Percentiles rank a stretch among this genome's conserved stretches.
phyloP scores from a whole-genome alignment of 2,888 invertebrate species.

The Dolichopus griseipennis region DNA sequence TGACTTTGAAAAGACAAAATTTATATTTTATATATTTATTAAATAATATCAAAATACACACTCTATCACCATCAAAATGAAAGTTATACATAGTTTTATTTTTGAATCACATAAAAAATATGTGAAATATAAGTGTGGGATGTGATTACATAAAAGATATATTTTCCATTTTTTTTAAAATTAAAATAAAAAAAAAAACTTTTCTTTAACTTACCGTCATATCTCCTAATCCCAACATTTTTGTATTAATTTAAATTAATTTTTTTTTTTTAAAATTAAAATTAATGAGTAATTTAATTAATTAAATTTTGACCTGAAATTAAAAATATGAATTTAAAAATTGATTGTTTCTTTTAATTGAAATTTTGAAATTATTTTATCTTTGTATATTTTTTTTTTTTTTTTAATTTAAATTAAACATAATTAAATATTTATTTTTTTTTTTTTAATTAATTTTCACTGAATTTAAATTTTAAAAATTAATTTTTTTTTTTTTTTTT shows the following conservation, averaged over 20 bases:
- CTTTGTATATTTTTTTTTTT: not conserved
- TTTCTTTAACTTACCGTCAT: conserved; percentile 20
- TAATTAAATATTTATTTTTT: not conserved
- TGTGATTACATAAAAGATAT: not conserved
- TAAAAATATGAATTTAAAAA: not conserved
- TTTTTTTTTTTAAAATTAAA: conserved; percentile 5
- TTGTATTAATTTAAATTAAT: conserved; percentile 11
- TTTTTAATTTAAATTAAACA: not conserved
- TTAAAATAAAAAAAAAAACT: no score
- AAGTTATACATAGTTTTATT: no score
- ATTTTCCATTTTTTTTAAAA: not conserved
- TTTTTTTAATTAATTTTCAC: not conserved
- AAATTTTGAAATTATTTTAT: no score
- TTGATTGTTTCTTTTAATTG: not conserved
- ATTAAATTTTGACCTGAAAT: not conserved
- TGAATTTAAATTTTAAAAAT: not conserved
- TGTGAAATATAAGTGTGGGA: not conserved
- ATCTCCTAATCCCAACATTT: conserved; percentile 20
- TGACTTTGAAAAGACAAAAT: no score
- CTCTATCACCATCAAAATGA: no score
- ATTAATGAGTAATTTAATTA: not conserved
- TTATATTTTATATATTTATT: no score
- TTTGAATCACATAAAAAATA: not conserved
- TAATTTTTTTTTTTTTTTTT: not conserved
- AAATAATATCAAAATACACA: no score